These are phyloP conservation scores for Heloderma charlesbogerti DNA, from an alignment of 2,113 vertebrate species.

Conservation along the genomic window DNA sequence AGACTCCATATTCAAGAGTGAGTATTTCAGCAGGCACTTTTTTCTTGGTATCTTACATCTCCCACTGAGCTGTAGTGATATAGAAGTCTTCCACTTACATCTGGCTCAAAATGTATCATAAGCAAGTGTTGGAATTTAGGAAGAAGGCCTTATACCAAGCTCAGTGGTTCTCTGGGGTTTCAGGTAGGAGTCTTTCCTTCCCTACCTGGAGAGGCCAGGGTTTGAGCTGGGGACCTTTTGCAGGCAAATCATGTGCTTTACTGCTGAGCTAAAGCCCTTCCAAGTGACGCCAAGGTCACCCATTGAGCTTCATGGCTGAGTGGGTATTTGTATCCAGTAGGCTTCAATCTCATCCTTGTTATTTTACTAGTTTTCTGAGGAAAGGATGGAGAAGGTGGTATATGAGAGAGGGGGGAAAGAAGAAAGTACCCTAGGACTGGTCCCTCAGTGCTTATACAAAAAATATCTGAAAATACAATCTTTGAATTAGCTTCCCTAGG, in stretches of 20 bases:
- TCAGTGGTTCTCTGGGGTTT: neutral
- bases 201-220: neutral
- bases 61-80: neutral
- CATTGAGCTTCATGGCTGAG: neutral
- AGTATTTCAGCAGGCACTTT: slow-evolving; percentile 50
- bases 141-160: neutral
- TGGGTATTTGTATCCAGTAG: neutral
- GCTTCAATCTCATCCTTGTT: neutral
- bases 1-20: slow-evolving; percentile 53
- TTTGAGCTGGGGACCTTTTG: neutral
- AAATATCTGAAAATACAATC: neutral
- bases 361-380: neutral
- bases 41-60: neutral
- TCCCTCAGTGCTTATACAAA: neutral
- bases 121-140: neutral
- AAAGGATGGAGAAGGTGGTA: neutral
- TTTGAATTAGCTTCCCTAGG: neutral
- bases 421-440: neutral
- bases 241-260: neutral
- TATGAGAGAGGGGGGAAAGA: neutral
- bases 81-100: neutral
- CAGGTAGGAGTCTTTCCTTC: neutral
- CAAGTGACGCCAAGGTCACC: neutral
- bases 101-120: slow-evolving; percentile 3
- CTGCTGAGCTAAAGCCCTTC: neutral